A percentile compares a stretch with the other conserved stretches of the same genome.
Conservation (phyloP, 2,888 invertebrate species). For the Tupiocoris notatus region DNA sequence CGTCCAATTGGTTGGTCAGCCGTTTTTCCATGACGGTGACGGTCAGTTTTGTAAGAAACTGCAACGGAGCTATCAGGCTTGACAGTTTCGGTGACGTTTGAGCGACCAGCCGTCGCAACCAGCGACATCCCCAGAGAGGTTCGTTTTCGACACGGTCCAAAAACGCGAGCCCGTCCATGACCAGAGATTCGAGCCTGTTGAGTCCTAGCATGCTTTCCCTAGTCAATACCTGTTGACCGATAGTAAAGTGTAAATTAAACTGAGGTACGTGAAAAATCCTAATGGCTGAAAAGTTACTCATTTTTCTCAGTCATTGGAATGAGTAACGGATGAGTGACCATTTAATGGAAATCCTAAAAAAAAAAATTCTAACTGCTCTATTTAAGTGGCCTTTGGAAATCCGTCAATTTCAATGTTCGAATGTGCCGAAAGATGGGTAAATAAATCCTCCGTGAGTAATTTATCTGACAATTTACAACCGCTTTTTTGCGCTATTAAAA, state of each 20-base stretch:
- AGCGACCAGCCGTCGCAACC: slow-evolving; percentile 62
- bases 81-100: slow-evolving; percentile 34
- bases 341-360: too few species aligned
- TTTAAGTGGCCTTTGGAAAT: too few species aligned
- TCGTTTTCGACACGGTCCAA: slow-evolving; percentile 72
- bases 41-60: slow-evolving; percentile 39
- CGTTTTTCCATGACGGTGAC: slow-evolving; percentile 35
- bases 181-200: slow-evolving; percentile 69
- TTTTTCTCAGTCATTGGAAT: too few species aligned
- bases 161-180: slow-evolving; percentile 69
- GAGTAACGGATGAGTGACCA: too few species aligned
- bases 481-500: too few species aligned
- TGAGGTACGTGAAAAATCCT: not conserved
- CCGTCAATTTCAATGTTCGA: too few species aligned
- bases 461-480: too few species aligned
- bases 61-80: slow-evolving; percentile 30
- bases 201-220: slow-evolving; percentile 71
- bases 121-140: slow-evolving; percentile 73
- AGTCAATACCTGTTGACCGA: slow-evolving; percentile 61
- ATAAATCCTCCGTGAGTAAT: too few species aligned
- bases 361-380: not conserved
- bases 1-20: slow-evolving; percentile 32
- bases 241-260: not conserved
- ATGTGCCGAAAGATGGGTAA: too few species aligned
- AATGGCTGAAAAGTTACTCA: not conserved